A percentile compares a stretch with the other conserved stretches of the same genome.
Conservation (phyloP, 2,888 invertebrate genomes). For the Diarsia brunnea region DNA sequence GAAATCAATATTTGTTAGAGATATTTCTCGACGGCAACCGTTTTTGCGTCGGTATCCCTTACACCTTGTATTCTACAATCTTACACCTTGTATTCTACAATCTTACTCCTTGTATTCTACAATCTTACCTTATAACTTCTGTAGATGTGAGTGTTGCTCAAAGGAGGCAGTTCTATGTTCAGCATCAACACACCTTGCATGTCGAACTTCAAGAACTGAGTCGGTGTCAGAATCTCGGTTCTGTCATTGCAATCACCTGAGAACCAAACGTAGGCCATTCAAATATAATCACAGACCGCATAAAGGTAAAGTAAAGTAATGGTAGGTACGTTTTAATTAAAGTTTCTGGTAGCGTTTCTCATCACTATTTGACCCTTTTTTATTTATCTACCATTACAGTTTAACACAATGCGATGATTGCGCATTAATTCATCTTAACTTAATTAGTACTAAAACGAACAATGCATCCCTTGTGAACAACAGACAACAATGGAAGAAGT, state of each 20-base stretch:
- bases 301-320: not conserved
- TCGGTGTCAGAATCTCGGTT: conserved; percentile 72
- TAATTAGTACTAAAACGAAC: too few species aligned
- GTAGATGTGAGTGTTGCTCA: conserved; percentile 87
- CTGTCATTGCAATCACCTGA: conserved; percentile 71
- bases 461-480: too few species aligned
- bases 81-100: too few species aligned
- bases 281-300: not conserved
- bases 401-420: too few species aligned
- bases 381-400: too few species aligned
- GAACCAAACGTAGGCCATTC: conserved; percentile 8
- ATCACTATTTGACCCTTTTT: not conserved
- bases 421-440: too few species aligned
- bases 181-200: conserved; percentile 92
- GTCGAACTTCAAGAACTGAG: conserved; percentile 90
- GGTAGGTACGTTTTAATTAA: not conserved
- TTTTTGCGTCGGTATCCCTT: too few species aligned
- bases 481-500: too few species aligned
- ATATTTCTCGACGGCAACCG: too few species aligned
- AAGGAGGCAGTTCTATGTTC: conserved; percentile 90
- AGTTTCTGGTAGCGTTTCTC: not conserved
- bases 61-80: too few species aligned
- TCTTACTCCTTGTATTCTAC: not conserved
- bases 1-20: too few species aligned
- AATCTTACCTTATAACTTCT: conserved; percentile 92